Evolutionary conservation across 2,113 vertebrate genomes (phyloP), one percentile per base, ranked within the genome.

Genomic region (Prunella himalayana): DNA sequence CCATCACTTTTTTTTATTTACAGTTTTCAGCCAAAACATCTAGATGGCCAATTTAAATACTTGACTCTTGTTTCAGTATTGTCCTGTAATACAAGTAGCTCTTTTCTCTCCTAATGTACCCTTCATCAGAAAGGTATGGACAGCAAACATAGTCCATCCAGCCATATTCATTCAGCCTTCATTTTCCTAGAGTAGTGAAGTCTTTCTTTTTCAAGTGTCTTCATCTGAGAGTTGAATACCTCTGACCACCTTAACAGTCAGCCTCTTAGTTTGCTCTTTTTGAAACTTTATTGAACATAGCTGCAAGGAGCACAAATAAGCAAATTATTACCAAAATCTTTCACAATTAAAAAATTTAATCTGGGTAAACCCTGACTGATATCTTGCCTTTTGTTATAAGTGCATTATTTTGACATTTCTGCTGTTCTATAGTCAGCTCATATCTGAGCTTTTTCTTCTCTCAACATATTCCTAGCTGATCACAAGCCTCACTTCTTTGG

Each of bases 31-130:
- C 2, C 19, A 39, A 81, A 82, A 82, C 35, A 0, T 53, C 60
- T 66, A 59, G 11, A 35, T 15, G 10, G 28, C 4, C 7, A 63
- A 5, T 53, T 90, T 51, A 72, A 64, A 47, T 19, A 70, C 3
- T 42, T 47, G 9, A 10, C 5, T 94, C 9, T 54, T 47, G 6
- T 33, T 12, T 22, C 27, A 39, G 2, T 41, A 57, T n/a, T 77
- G 15, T 77, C 28, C 22, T 51, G 9, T 49, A 72, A n/a, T 15
- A 18, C 15, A 72, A 57, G 3, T 18, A 80, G 4, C 11, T 1
- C 1, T 61, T 82, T 70, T 59, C 6, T 73, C 7, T 78, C 13
- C 9, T 2, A 2, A 1, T 54, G 57, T 49, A 6, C 5, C 1
- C 13, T 39, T 45, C 8, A 41, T n/a, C 28, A 83, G n/a, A 83